phyloP scores from a whole-genome alignment of 1,140 invertebrate genomes.

The Marisa cornuarietis region DNA sequence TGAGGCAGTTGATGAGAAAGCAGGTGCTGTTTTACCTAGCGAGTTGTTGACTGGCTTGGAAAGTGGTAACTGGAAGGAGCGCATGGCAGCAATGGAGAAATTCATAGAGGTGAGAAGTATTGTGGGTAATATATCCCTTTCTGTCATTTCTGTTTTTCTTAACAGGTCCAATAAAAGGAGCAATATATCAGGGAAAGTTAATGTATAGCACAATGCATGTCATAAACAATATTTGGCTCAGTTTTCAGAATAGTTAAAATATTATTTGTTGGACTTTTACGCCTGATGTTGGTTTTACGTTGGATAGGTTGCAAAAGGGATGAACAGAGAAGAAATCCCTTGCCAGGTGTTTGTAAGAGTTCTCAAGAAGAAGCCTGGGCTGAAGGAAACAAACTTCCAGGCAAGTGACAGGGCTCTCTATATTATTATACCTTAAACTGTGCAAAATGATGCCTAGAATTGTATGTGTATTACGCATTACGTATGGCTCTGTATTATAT shows the following conservation, averaged over 20 bases:
- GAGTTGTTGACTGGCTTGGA: conserved; percentile 76
- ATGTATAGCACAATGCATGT: too few relatives aligned
- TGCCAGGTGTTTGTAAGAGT: conserved; percentile 80
- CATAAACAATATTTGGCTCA: too few relatives aligned
- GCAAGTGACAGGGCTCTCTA: conserved; percentile 30
- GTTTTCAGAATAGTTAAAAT: too few relatives aligned
- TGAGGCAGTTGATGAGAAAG: conserved; percentile 79
- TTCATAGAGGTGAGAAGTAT: conserved; percentile 69
- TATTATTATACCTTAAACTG: too few relatives aligned
- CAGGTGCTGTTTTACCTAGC: conserved; percentile 71
- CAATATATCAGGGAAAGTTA: too few relatives aligned
- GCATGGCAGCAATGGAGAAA: conserved; percentile 81
- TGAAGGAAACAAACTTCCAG: conserved; percentile 94
- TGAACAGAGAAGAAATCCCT: conserved; percentile 74
- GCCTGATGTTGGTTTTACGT: neutral
- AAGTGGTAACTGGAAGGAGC: conserved; percentile 87
- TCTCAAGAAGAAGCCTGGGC: conserved; percentile 85
- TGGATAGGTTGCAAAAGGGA: conserved; percentile 70
- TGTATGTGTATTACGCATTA: neutral
- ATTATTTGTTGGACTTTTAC: too few relatives aligned
- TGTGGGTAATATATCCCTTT: conserved; percentile 19
- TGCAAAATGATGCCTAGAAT: neutral
- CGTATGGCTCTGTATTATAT: neutral
- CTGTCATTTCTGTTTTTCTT: neutral
- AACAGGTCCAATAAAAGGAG: too few relatives aligned